A percentile compares a stretch with the other conserved stretches of the same genome.
These are phyloP conservation scores for Porites cylindrica DNA, from an alignment of 92 coral and sea anemone species.

Conservation along the genomic window DNA sequence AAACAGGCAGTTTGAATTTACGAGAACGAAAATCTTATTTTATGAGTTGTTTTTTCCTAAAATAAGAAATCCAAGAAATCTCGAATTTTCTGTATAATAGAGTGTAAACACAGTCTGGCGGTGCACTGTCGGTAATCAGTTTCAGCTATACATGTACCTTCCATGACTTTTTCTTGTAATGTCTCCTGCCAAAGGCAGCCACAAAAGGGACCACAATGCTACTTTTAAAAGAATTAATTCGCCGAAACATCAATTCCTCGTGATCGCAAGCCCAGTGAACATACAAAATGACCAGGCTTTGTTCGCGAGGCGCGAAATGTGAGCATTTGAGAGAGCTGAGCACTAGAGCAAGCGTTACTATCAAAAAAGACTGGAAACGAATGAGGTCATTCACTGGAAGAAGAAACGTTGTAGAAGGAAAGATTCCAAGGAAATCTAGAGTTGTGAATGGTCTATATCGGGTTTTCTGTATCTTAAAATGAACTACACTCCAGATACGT, in stretches of 20 bases:
- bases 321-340: background rate
- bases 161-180: constrained; percentile 57
- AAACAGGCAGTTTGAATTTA: too few relatives aligned
- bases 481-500: constrained; percentile 88
- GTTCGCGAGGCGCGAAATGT: background rate
- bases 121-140: background rate
- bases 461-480: constrained; percentile 22
- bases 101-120: too few relatives aligned
- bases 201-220: background rate
- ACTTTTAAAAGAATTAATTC: background rate
- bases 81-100: too few relatives aligned
- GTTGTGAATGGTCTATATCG: background rate
- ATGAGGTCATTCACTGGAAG: constrained; percentile 40
- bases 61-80: too few relatives aligned
- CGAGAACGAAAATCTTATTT: too few relatives aligned
- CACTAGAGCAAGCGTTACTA: background rate
- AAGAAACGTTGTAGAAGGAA: constrained; percentile 2
- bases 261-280: background rate
- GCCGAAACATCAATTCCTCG: background rate
- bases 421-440: background rate
- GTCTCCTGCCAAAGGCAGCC: background rate
- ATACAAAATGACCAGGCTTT: constrained; percentile 23
- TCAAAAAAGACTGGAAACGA: constrained; percentile 35
- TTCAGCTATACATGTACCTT: constrained; percentile 30
- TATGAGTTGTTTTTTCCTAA: too few relatives aligned